Percentiles rank a stretch among this genome's conserved stretches.
phyloP scores from a whole-genome alignment of 1,140 invertebrate genomes.

The Trichogramma pretiosum region DNA sequence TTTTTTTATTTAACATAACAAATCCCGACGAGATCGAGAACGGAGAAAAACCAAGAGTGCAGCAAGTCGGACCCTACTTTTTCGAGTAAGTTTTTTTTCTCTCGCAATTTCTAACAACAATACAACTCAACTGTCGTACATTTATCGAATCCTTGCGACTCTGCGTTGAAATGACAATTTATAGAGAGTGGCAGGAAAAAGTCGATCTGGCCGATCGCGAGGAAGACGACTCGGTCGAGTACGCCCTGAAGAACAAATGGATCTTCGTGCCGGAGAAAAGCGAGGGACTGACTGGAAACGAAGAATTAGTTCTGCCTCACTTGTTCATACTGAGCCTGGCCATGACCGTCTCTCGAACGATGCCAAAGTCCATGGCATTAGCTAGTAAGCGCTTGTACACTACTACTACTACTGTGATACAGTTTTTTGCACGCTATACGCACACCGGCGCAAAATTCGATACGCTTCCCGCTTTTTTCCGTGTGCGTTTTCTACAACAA shows the following conservation, averaged over 20 bases:
- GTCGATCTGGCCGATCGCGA: conserved; percentile 59
- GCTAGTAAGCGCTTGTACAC: no score
- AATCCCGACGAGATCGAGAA: conserved; percentile 66
- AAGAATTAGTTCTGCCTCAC: conserved; percentile 56
- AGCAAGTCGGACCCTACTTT: conserved; percentile 67
- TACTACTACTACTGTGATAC: no score
- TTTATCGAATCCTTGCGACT: no score
- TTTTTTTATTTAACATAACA: conserved; percentile 78
- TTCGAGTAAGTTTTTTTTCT: conserved; percentile 57
- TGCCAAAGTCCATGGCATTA: conserved; percentile 55
- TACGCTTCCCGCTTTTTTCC: neutral
- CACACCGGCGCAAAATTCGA: neutral
- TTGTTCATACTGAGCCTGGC: conserved; percentile 50
- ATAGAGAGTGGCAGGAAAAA: conserved; percentile 74
- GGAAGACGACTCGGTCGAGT: conserved; percentile 61
- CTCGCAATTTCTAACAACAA: no score
- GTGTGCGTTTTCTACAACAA: no score
- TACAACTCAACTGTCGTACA: no score
- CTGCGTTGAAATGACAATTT: no score
- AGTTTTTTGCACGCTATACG: no score
- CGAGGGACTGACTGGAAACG: conserved; percentile 59
- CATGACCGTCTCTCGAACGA: conserved; percentile 44
- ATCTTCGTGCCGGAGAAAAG: conserved; percentile 53
- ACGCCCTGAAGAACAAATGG: conserved; percentile 56
- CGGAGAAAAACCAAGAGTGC: conserved; percentile 59